A percentile compares a stretch with the other conserved stretches of the same genome.
These are phyloP conservation scores for Etheostoma perlongum DNA, from an alignment of 2,797 vertebrate species.

Conservation along the genomic window DNA sequence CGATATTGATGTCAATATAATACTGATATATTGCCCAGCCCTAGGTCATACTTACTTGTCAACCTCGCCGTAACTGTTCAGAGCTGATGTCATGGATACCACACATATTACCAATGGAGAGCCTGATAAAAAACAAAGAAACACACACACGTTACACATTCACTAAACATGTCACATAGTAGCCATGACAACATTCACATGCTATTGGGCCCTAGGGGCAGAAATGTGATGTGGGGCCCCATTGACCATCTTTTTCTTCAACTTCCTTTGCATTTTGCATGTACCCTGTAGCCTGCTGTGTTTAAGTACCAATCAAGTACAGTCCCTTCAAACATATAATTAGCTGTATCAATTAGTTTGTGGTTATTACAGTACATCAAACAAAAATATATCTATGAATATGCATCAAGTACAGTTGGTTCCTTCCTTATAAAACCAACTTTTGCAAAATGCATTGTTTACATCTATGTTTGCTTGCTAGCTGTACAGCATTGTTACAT, in stretches of 20 bases:
- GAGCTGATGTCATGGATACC: conserved; percentile 88
- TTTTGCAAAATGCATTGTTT: neutral
- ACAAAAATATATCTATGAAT: neutral
- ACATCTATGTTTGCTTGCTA: neutral
- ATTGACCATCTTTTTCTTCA: neutral
- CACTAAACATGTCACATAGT: conserved; percentile 12
- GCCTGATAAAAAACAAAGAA: conserved; percentile 79
- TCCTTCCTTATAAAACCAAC: neutral
- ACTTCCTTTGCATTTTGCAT: neutral
- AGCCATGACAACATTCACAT: neutral
- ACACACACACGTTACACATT: conserved; percentile 33
- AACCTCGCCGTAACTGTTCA: conserved; percentile 90
- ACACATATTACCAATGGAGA: conserved; percentile 91
- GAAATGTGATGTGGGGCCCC: neutral
- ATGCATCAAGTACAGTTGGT: neutral
- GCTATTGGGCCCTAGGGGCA: neutral
- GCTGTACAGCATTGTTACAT: neutral
- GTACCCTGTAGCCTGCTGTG: neutral
- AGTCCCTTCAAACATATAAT: neutral
- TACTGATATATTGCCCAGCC: no score
- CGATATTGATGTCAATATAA: no score
- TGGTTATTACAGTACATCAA: neutral
- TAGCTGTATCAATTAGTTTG: neutral
- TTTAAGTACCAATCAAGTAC: neutral
- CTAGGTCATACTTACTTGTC: conserved; percentile 88